These are phyloP conservation scores for Oscheius onirici DNA, from an alignment of 2,888 invertebrate species.

Conservation along the genomic window DNA sequence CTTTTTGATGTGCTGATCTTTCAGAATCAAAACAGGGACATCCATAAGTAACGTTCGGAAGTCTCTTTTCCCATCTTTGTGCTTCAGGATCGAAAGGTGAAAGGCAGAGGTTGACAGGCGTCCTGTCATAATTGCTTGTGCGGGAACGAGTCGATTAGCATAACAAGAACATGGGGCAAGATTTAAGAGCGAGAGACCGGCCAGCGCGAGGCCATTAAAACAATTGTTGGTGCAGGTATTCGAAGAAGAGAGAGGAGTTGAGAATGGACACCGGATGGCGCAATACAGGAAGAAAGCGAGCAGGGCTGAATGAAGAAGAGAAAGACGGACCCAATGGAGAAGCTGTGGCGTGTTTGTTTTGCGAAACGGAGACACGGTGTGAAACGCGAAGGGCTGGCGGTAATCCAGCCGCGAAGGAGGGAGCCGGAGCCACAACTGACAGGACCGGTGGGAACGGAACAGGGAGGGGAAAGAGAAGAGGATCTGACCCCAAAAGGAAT, in stretches of 20 bases:
- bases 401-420: slow-evolving; percentile 11
- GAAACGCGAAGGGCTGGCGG: slow-evolving; percentile 28
- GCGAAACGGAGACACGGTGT: slow-evolving; percentile 27
- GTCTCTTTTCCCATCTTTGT: no score
- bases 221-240: background rate
- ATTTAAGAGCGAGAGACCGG: slow-evolving; percentile 4
- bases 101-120: background rate
- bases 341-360: slow-evolving; percentile 20
- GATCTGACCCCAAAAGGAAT: no score
- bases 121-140: slow-evolving; percentile 17
- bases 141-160: slow-evolving; percentile 25
- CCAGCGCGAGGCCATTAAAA: slow-evolving; percentile 20
- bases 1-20: no score
- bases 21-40: no score
- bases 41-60: no score
- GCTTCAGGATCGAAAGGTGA: no score
- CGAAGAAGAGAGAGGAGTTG: background rate
- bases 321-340: background rate
- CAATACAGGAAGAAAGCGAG: background rate
- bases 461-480: background rate
- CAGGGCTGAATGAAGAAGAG: background rate
- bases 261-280: background rate
- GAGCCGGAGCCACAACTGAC: slow-evolving; percentile 5
- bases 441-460: slow-evolving; percentile 15
- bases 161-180: slow-evolving; percentile 27